phyloP scores from a whole-genome alignment of 2,888 invertebrate species.

The Amiota mariae region DNA sequence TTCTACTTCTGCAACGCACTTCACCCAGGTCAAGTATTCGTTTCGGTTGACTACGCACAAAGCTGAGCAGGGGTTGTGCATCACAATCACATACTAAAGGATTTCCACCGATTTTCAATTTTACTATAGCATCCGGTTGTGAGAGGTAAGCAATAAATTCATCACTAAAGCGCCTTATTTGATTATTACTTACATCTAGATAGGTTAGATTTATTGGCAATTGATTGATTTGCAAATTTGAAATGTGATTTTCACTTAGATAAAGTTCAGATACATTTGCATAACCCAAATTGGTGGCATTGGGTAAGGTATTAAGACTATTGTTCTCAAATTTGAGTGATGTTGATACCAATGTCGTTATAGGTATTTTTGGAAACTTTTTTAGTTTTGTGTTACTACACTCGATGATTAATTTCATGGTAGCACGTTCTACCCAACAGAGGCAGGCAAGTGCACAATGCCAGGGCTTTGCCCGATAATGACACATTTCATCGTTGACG shows the following conservation, averaged over 20 bases:
- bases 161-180: slow-evolving; percentile 74
- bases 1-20: slow-evolving; percentile 51
- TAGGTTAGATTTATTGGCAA: slow-evolving; percentile 73
- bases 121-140: slow-evolving; percentile 73
- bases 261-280: slow-evolving; percentile 74
- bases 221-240: slow-evolving; percentile 64
- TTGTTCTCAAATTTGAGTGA: slow-evolving; percentile 73
- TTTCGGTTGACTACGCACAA: slow-evolving; percentile 73
- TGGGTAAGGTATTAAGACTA: slow-evolving; percentile 66
- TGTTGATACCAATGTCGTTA: slow-evolving; percentile 52
- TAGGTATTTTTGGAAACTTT: slow-evolving; percentile 70
- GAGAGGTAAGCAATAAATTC: slow-evolving; percentile 71
- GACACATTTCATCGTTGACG: slow-evolving; percentile 73
- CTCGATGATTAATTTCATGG: slow-evolving; percentile 71
- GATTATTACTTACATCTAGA: slow-evolving; percentile 76
- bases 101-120: slow-evolving; percentile 77
- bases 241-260: slow-evolving; percentile 74
- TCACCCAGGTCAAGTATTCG: slow-evolving; percentile 57
- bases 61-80: slow-evolving; percentile 76
- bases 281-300: slow-evolving; percentile 68
- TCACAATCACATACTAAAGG: slow-evolving; percentile 80
- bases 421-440: slow-evolving; percentile 74
- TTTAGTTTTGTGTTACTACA: slow-evolving; percentile 74
- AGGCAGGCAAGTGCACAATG: slow-evolving; percentile 75
- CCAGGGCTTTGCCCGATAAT: slow-evolving; percentile 71